Evolutionary conservation across 2,888 invertebrate genomes (phyloP).

Genomic region (Thymelicus lineola): DNA sequence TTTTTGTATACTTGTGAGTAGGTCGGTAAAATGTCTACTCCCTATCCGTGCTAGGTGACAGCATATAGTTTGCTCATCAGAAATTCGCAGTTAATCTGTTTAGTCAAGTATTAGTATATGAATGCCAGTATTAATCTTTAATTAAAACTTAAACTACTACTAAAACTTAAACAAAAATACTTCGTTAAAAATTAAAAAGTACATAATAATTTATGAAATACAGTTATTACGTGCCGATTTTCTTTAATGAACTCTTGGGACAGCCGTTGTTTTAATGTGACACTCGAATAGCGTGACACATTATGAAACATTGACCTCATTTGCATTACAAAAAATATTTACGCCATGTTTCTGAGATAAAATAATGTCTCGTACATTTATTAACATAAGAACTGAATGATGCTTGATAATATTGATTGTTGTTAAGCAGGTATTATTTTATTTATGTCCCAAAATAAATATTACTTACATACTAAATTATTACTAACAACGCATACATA

Average conservation of each 20-base stretch:
- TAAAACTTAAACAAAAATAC: too few species aligned
- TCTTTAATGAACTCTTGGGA: not conserved
- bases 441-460: not conserved
- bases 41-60: too few species aligned
- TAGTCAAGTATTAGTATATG: too few species aligned
- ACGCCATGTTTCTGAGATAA: conserved; percentile 9
- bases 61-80: too few species aligned
- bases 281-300: conserved; percentile 11
- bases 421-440: not conserved
- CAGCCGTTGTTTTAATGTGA: conserved; percentile 6
- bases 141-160: too few species aligned
- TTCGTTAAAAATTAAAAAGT: too few species aligned
- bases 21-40: too few species aligned
- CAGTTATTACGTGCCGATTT: not conserved
- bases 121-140: too few species aligned
- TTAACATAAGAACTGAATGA: not conserved
- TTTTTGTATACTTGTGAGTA: too few species aligned
- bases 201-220: not conserved
- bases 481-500: too few species aligned
- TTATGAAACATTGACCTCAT: conserved; percentile 8
- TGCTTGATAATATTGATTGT: not conserved
- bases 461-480: not conserved
- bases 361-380: not conserved
- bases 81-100: too few species aligned
- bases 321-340: conserved; percentile 1